Conservation (phyloP, 2,888 invertebrate species). For the Aphodius sticticus region DNA sequence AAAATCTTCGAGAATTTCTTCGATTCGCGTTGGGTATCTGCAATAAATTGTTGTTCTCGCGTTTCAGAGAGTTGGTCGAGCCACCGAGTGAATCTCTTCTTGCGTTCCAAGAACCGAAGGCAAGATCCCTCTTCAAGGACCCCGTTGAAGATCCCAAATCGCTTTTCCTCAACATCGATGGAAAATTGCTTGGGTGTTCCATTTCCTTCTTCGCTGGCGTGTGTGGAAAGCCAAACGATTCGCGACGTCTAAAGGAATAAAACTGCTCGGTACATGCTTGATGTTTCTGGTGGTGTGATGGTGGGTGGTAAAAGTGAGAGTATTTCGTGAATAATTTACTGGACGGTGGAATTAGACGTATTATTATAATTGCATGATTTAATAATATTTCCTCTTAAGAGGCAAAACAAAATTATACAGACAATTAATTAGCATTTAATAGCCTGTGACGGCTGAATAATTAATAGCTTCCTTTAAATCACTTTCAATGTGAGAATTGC, state of each 20-base stretch:
- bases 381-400: not conserved
- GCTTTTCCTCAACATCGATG: constrained; percentile 68
- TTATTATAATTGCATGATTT: not conserved
- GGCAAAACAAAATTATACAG: not conserved
- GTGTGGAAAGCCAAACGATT: constrained; percentile 68
- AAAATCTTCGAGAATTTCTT: constrained; percentile 64
- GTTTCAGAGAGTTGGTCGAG: constrained; percentile 52
- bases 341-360: not conserved
- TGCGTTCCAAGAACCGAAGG: constrained; percentile 40
- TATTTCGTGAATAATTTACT: not conserved
- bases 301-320: constrained; percentile 14
- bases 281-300: constrained; percentile 9
- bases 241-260: constrained; percentile 64
- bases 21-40: constrained; percentile 63
- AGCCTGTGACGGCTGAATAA: not conserved
- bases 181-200: constrained; percentile 76
- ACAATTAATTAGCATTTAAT: not conserved
- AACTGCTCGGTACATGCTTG: not conserved
- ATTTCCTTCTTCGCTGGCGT: constrained; percentile 66
- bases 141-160: constrained; percentile 57
- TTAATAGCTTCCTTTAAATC: constrained; percentile 15
- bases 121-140: constrained; percentile 51
- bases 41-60: constrained; percentile 54
- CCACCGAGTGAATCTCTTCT: constrained; percentile 54
- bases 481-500: not conserved